These are phyloP conservation scores for Semotilus atromaculatus DNA, from an alignment of 2,797 vertebrate species.

Conservation along the genomic window DNA sequence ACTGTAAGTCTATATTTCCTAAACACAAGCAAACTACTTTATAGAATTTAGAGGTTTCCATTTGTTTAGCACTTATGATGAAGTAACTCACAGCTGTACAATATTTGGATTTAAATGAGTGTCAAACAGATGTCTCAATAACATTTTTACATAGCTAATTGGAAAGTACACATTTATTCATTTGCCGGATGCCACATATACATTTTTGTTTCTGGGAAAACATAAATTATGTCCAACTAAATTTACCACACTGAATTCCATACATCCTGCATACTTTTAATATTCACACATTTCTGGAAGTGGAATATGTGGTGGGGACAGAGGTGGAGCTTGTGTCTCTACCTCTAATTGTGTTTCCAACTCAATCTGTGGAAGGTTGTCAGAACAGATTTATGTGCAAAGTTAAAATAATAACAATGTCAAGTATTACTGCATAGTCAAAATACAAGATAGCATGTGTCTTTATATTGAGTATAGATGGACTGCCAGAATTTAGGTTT, in stretches of 20 bases:
- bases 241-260: constrained; percentile 49
- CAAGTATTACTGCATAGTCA: constrained; percentile 43
- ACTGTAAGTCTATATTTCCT: constrained; percentile 67
- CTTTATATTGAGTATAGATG: constrained; percentile 27
- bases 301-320: constrained; percentile 38
- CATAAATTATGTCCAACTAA: constrained; percentile 69
- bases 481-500: constrained; percentile 41
- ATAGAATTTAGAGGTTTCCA: constrained; percentile 65
- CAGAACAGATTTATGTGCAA: constrained; percentile 6
- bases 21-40: constrained; percentile 66
- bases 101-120: constrained; percentile 59
- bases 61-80: constrained; percentile 70
- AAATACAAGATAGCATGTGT: constrained; percentile 46
- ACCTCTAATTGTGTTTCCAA: constrained; percentile 50
- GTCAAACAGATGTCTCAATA: constrained; percentile 72
- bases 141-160: constrained; percentile 69
- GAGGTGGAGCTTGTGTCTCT: constrained; percentile 46
- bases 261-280: constrained; percentile 51
- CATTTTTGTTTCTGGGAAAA: constrained; percentile 32
- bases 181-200: constrained; percentile 68
- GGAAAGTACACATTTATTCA: constrained; percentile 67
- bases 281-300: constrained; percentile 51
- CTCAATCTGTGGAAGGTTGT: constrained; percentile 20
- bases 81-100: constrained; percentile 67
- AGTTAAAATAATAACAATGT: constrained; percentile 1